phyloP scores from a whole-genome alignment of 2,888 invertebrate genomes.

The Thysanoteuthis rhombus region DNA sequence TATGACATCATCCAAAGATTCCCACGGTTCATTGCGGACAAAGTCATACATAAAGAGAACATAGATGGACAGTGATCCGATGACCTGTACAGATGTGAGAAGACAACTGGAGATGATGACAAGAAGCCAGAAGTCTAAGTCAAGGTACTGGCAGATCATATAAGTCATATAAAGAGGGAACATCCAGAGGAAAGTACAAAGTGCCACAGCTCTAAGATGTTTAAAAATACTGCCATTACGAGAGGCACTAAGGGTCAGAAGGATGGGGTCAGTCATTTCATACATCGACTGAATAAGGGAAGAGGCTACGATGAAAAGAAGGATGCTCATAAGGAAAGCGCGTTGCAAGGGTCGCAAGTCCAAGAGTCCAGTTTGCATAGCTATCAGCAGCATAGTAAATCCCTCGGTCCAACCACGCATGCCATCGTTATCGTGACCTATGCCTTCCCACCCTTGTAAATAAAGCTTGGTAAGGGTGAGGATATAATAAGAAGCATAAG shows the following conservation, averaged over 20 bases:
- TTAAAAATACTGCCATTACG: constrained; percentile 63
- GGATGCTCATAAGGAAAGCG: constrained; percentile 70
- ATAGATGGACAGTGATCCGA: constrained; percentile 71
- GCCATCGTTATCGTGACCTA: constrained; percentile 61
- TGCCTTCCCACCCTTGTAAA: constrained; percentile 65
- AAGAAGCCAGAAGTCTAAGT: constrained; percentile 70
- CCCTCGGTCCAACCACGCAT: constrained; percentile 71
- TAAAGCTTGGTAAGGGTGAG: constrained; percentile 68
- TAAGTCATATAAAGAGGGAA: constrained; percentile 69
- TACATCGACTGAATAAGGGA: constrained; percentile 72
- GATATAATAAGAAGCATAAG: constrained; percentile 68
- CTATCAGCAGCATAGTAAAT: constrained; percentile 71
- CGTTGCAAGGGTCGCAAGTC: constrained; percentile 70
- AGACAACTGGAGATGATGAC: constrained; percentile 71
- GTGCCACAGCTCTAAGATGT: constrained; percentile 67
- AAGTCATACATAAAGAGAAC: constrained; percentile 70
- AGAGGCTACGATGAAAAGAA: constrained; percentile 72
- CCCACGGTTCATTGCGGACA: constrained; percentile 67
- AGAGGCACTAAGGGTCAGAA: constrained; percentile 70
- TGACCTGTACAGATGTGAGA: constrained; percentile 69
- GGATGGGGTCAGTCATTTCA: constrained; percentile 71
- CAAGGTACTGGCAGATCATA: constrained; percentile 68
- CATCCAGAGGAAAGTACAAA: constrained; percentile 67
- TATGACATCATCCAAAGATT: constrained; percentile 70
- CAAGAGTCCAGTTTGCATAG: constrained; percentile 71